Conservation (phyloP, 2,113 vertebrate genomes). For the Heterotilapia buettikoferi region DNA sequence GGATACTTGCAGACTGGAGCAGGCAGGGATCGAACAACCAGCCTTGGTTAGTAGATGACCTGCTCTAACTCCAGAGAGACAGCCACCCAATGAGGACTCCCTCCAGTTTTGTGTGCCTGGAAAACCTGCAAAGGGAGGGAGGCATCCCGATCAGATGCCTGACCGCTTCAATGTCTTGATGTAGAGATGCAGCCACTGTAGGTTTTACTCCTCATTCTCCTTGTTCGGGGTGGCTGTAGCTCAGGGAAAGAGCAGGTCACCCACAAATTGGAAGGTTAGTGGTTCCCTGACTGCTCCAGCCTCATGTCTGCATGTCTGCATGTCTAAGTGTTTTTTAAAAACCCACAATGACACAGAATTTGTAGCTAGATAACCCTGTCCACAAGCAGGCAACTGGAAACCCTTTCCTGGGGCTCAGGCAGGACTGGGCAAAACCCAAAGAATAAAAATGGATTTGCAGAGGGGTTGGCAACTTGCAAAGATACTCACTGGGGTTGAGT, state of each 20-base stretch:
- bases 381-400: neutral
- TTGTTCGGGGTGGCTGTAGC: neutral
- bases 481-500: neutral
- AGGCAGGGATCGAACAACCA: neutral
- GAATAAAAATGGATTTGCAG: neutral
- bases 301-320: accelerated
- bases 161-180: neutral
- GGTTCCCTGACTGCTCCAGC: neutral
- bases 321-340: neutral
- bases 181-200: neutral
- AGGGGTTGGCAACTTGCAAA: neutral
- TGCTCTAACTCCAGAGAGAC: neutral
- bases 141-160: neutral
- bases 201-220: neutral
- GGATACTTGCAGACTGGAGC: neutral
- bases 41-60: neutral
- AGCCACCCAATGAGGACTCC: neutral
- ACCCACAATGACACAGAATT: neutral
- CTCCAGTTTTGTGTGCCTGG: neutral
- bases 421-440: neutral
- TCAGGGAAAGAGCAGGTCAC: neutral
- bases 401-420: neutral
- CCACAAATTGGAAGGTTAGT: neutral
- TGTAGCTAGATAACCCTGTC: neutral
- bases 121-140: neutral